These are phyloP conservation scores for Rhinolophus ferrumequinum DNA, from an alignment of 2,113 vertebrate species.

Conservation along the genomic window DNA sequence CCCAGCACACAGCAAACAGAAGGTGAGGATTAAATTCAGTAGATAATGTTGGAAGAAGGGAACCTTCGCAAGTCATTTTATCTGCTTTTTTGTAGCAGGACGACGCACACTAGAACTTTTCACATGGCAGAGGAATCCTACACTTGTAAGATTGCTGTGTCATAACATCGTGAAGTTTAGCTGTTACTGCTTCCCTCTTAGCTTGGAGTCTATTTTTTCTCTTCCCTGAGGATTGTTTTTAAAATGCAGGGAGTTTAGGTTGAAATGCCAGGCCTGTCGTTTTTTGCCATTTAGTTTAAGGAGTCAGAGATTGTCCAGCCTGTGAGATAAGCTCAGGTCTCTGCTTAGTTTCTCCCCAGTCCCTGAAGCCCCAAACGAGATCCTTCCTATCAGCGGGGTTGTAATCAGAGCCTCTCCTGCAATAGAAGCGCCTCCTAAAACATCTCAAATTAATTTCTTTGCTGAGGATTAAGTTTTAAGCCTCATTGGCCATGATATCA, in stretches of 20 bases:
- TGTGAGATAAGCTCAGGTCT: neutral
- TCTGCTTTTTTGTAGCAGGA: neutral
- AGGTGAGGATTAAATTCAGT: neutral
- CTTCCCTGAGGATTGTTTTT: constrained; percentile 1
- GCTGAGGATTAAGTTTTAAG: constrained; percentile 5
- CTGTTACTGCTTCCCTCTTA: neutral
- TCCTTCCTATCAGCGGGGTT: neutral
- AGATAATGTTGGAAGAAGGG: neutral
- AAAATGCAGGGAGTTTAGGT: neutral
- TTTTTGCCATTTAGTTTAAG: constrained; percentile 1
- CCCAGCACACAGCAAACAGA: neutral
- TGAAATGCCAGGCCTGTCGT: neutral
- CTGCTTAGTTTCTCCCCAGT: neutral
- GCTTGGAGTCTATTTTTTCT: neutral
- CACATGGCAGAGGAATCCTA: neutral
- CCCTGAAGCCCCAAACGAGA: neutral
- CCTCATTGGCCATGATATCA: neutral
- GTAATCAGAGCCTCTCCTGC: neutral
- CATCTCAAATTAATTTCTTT: constrained; percentile 24
- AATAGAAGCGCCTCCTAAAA: neutral
- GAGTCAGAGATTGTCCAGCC: neutral
- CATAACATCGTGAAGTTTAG: neutral
- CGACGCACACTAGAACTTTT: neutral
- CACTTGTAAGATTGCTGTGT: constrained; percentile 41
- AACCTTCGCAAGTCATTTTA: neutral